These are phyloP conservation scores for Gulo gulo DNA, from an alignment of 2,113 vertebrate species.

Conservation along the genomic window DNA sequence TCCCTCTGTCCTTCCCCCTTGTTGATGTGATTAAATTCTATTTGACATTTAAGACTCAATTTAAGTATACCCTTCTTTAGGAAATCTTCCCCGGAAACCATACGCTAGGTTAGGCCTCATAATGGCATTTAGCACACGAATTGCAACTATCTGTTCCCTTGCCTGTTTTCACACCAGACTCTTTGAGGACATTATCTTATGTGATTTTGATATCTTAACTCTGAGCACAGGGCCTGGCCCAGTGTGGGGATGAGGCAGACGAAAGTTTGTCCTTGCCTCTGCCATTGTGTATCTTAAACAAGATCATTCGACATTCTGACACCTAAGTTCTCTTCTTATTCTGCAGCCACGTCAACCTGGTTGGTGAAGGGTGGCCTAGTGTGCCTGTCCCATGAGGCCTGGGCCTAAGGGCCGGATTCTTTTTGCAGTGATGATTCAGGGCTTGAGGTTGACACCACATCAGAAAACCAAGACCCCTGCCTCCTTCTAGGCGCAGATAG, in stretches of 20 bases:
- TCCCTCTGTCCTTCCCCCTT: background rate
- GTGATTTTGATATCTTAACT: background rate
- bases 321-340: background rate
- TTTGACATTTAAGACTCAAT: background rate
- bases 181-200: background rate
- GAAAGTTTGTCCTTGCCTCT: background rate
- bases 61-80: background rate
- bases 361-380: background rate
- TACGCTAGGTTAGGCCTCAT: background rate
- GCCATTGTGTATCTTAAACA: background rate
- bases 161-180: background rate
- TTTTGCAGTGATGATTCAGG: background rate
- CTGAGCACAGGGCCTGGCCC: background rate
- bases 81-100: slow-evolving; percentile 6
- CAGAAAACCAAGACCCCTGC: background rate
- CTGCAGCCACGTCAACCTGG: background rate
- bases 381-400: background rate
- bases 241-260: background rate
- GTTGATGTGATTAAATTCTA: slow-evolving; percentile 27
- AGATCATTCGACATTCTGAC: background rate
- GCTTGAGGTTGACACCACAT: background rate
- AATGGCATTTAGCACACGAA: background rate
- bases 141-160: background rate
- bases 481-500: background rate
- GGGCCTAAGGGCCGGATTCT: background rate